A percentile compares a stretch with the other conserved stretches of the same genome.
Evolutionary conservation across 2,113 vertebrate genomes (phyloP).

Genomic region (Lanius ludovicianus): DNA sequence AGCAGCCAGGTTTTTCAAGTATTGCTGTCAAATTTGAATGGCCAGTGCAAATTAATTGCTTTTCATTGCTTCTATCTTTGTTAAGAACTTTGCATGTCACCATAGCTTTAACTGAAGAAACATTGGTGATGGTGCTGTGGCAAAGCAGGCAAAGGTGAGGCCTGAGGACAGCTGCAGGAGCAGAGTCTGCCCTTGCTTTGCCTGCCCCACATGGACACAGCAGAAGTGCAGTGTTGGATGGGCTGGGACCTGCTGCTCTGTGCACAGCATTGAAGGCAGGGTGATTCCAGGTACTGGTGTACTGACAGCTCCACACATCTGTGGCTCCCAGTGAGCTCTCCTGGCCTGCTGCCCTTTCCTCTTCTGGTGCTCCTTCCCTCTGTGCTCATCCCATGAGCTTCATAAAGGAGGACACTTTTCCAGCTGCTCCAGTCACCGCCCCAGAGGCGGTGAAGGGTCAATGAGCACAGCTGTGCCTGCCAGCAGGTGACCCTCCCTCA

Average conservation of each 20-base stretch:
- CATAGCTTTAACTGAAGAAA: neutral
- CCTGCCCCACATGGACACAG: neutral
- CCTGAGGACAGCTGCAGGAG: neutral
- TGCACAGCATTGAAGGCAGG: fast-evolving
- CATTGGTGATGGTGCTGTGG: neutral
- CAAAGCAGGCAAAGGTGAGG: neutral
- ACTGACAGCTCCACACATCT: neutral
- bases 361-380: fast-evolving
- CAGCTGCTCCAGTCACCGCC: neutral
- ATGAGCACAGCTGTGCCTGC: fast-evolving
- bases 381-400: neutral
- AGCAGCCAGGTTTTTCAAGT: neutral
- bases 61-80: neutral
- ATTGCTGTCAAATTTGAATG: neutral
- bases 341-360: neutral
- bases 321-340: neutral
- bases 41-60: neutral
- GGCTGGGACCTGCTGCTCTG: neutral
- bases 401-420: neutral
- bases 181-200: neutral
- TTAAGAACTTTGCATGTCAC: neutral
- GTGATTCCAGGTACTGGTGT: neutral
- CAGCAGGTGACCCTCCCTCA: neutral
- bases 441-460: fast-evolving
- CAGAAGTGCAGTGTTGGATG: neutral